These are phyloP conservation scores for Idaea aversata DNA, from an alignment of 2,888 invertebrate species.

Conservation along the genomic window DNA sequence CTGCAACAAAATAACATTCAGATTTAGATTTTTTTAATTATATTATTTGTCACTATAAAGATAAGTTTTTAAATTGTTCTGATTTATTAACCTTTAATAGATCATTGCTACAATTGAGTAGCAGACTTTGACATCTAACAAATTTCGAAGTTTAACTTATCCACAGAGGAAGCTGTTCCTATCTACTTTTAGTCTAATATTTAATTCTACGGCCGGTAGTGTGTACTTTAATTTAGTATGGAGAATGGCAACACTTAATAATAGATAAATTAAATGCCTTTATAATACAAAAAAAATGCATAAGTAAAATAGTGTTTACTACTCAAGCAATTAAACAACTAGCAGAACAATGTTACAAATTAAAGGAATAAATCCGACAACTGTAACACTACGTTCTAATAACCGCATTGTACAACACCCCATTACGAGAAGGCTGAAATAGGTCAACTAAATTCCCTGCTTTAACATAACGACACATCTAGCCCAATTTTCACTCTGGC, in stretches of 20 bases:
- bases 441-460: conserved; percentile 31
- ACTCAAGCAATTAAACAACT: not conserved
- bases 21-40: conserved; percentile 38
- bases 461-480: conserved; percentile 40
- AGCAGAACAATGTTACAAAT: conserved; percentile 2
- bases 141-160: conserved; percentile 44
- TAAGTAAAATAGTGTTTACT: not conserved
- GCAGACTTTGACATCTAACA: conserved; percentile 47
- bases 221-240: not conserved
- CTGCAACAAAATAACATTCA: conserved; percentile 77
- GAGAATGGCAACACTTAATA: not conserved
- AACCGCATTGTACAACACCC: conserved; percentile 22
- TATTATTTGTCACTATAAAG: conserved; percentile 47
- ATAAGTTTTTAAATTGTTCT: conserved; percentile 43
- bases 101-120: conserved; percentile 48
- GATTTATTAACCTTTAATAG: conserved; percentile 42
- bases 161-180: conserved; percentile 33
- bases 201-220: conserved; percentile 25
- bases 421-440: conserved; percentile 24
- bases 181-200: conserved; percentile 53
- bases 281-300: not conserved
- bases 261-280: not conserved
- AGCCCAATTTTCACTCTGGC: conserved; percentile 50
- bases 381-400: conserved; percentile 21
- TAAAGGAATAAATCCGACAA: conserved; percentile 14